These are phyloP conservation scores for Entomobrya multifasciata DNA, from an alignment of 2,888 invertebrate genomes.

Conservation along the genomic window DNA sequence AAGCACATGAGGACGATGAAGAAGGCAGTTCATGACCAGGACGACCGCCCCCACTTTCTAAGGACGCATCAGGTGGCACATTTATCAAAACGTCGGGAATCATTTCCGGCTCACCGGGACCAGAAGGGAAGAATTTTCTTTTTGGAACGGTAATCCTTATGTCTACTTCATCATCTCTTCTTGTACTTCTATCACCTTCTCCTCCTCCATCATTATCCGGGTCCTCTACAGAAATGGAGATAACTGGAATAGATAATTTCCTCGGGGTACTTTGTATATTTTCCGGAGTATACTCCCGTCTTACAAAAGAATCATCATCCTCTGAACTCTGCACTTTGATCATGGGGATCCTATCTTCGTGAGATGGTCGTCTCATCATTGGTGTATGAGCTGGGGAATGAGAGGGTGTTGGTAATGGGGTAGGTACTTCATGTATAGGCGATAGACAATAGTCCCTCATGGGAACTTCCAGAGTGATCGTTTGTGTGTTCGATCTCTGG, in stretches of 20 bases:
- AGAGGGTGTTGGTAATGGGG: constrained; percentile 84
- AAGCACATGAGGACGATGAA: constrained; percentile 1
- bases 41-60: constrained; percentile 69
- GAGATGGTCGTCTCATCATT: constrained; percentile 81
- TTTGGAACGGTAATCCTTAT: neutral
- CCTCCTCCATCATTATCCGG: constrained; percentile 81
- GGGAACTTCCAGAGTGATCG: constrained; percentile 89
- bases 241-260: constrained; percentile 73
- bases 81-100: constrained; percentile 79
- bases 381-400: constrained; percentile 87
- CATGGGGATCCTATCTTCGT: constrained; percentile 68
- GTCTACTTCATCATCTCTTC: constrained; percentile 33
- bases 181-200: neutral
- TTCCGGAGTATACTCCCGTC: constrained; percentile 47
- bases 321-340: constrained; percentile 78
- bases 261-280: constrained; percentile 39
- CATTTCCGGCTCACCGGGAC: constrained; percentile 76
- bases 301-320: constrained; percentile 71
- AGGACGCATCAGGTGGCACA: constrained; percentile 78
- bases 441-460: constrained; percentile 87
- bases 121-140: neutral
- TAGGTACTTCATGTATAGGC: constrained; percentile 89
- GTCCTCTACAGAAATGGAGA: constrained; percentile 80
- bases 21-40: constrained; percentile 31
- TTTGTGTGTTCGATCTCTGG: too few relatives aligned